phyloP scores from a whole-genome alignment of 2,797 vertebrate species.

The Podarcis lilfordi region DNA sequence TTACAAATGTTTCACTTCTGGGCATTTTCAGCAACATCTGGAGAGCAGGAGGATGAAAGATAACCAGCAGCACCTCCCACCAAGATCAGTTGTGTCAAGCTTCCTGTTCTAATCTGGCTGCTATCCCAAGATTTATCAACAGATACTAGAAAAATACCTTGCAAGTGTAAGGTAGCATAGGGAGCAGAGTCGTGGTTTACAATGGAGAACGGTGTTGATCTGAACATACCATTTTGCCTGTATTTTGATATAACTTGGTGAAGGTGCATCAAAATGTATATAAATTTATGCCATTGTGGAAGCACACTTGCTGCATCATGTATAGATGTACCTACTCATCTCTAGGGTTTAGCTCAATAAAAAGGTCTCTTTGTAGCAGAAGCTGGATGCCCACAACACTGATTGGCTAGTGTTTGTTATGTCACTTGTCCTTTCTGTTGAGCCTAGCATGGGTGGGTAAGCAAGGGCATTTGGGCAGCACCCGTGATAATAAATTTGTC shows the following conservation, averaged over 20 bases:
- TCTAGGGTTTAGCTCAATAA: background rate
- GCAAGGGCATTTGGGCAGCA: background rate
- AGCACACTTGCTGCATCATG: background rate
- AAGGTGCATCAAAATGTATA: background rate
- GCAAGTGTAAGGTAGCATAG: slow-evolving; percentile 31
- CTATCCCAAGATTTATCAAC: slow-evolving; percentile 56
- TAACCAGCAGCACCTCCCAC: slow-evolving; percentile 67
- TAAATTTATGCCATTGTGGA: background rate
- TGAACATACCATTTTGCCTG: background rate
- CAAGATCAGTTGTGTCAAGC: slow-evolving; percentile 66
- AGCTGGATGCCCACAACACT: background rate
- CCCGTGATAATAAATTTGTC: no score
- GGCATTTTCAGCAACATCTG: slow-evolving; percentile 68
- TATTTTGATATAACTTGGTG: background rate
- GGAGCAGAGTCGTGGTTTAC: slow-evolving; percentile 1
- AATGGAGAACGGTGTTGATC: background rate
- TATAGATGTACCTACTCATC: background rate
- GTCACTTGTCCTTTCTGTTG: no score
- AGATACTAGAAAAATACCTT: slow-evolving; percentile 52
- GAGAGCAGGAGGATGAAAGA: slow-evolving; percentile 61
- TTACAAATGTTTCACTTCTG: slow-evolving; percentile 59
- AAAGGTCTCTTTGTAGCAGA: background rate
- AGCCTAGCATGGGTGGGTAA: background rate
- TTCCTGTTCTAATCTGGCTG: slow-evolving; percentile 57
- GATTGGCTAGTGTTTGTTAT: background rate